Conservation (phyloP, 2,113 vertebrate genomes). For the Limnothrissa miodon region DNA sequence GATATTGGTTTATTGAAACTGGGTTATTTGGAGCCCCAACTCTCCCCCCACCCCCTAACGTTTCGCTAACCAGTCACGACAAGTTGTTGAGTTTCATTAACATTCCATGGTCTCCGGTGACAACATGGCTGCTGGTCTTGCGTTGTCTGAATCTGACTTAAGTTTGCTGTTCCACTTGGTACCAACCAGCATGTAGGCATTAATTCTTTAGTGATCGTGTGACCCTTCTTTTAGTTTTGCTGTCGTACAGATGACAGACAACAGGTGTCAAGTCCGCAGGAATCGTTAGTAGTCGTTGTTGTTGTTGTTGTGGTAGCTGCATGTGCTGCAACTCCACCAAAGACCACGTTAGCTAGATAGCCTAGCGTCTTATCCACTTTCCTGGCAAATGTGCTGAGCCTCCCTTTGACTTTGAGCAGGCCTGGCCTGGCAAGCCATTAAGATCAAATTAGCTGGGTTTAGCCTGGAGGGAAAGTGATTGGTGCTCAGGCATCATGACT, state of each 20-base stretch:
- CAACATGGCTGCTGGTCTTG: too few species aligned
- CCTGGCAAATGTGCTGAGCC: conserved; percentile 24
- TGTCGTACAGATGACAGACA: neutral
- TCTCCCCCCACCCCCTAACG: too few species aligned
- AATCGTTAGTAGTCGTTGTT: too few species aligned
- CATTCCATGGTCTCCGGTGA: too few species aligned
- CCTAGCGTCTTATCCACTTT: conserved; percentile 24
- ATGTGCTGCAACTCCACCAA: neutral
- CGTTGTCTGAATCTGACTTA: neutral
- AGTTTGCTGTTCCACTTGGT: neutral
- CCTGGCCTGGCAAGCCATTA: neutral
- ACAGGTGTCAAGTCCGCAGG: neutral
- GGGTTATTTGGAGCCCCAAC: too few species aligned
- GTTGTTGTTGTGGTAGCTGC: neutral
- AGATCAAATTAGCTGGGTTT: conserved; percentile 30
- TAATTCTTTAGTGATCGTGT: too few species aligned
- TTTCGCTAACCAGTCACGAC: too few species aligned
- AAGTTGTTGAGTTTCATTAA: too few species aligned
- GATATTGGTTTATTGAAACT: too few species aligned
- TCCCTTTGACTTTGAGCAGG: neutral
- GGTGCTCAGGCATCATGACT: neutral
- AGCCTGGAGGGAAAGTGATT: conserved; percentile 10
- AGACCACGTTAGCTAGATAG: neutral
- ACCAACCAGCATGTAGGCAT: neutral
- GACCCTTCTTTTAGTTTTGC: neutral